phyloP scores from a whole-genome alignment of 2,113 vertebrate genomes.

The Amia ocellicauda region DNA sequence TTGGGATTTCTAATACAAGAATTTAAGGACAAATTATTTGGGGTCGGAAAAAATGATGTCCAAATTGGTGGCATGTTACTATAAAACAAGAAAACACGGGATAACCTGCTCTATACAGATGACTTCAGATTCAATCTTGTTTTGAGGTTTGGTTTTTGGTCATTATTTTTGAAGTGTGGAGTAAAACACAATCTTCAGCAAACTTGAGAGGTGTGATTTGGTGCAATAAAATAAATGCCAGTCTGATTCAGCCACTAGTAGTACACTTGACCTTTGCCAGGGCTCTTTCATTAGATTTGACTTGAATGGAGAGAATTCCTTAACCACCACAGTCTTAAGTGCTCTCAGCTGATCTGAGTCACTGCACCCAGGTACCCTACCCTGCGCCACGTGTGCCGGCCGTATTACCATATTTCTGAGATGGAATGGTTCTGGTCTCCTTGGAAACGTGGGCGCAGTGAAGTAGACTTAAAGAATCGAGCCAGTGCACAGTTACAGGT shows the following conservation, averaged over 20 bases:
- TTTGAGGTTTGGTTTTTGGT: no score
- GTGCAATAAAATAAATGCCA: background rate
- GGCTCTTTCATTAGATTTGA: background rate
- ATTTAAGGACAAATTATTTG: no score
- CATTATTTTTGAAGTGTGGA: no score
- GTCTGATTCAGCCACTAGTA: background rate
- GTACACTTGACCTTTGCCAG: background rate
- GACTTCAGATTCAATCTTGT: no score
- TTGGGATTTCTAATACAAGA: no score
- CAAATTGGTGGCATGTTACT: no score
- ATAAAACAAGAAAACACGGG: no score
- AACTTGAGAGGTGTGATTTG: background rate
- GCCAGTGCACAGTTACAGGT: constrained; percentile 72
- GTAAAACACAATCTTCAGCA: no score
- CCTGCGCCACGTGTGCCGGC: no score
- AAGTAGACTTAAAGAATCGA: constrained; percentile 55
- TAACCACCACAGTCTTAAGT: background rate
- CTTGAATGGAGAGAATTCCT: background rate
- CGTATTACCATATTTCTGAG: no score
- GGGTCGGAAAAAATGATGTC: no score
- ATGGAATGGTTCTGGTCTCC: constrained; percentile 32
- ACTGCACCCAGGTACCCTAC: background rate
- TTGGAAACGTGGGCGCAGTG: constrained; percentile 55
- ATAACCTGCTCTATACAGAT: no score
- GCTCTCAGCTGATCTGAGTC: background rate